Evolutionary conservation across 1,140 invertebrate genomes (phyloP), one percentile per base, ranked within the genome.

Genomic region (Lasaia peninsularis): DNA sequence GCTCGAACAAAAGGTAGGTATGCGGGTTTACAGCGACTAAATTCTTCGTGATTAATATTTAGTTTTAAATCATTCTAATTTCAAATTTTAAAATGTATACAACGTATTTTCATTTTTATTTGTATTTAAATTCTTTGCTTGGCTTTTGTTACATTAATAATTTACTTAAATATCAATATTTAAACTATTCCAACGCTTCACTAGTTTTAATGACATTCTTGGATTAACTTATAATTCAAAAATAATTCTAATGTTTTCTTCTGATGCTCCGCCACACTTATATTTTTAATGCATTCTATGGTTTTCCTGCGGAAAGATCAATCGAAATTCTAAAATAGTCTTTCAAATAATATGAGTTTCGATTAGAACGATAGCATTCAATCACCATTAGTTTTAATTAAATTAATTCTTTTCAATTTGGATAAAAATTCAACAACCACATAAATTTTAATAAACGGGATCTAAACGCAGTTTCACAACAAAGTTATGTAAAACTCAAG

Each of bases 381-480:
- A 44, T 44, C 40, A 44, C 40, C 40, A 44, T 44, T 44, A 44
- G 18, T 44, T 44, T 44, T 44, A 44, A 44, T 44, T 44, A 44
- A 21, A 44, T 20, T 44, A 20, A 44, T 20, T 20, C 40, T 18
- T 44, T 44, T 44, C 40, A 44, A 44, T 44, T 44, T 21, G 11
- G 18, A 44, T 16, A 44, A 44, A 9, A 20, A 18, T 44, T 44
- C 20, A 12, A 44, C 16, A 44, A 18, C 16, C 37, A 16, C 16
- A 44, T 44, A 44, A 44, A 44, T 44, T 20, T 20, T 44, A 44
- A 21, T 20, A 44, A 44, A 44, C 11, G 16, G 40, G 40, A 18
- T 11, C 20, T 18, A 20, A 11, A 21, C 16, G 20, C 18, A 11
- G 18, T 44, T 18, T 28, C 24, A 28, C 24, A 28, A 28, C 4